Evolutionary conservation across 2,113 vertebrate genomes (phyloP).

Genomic region (Chauna torquata): DNA sequence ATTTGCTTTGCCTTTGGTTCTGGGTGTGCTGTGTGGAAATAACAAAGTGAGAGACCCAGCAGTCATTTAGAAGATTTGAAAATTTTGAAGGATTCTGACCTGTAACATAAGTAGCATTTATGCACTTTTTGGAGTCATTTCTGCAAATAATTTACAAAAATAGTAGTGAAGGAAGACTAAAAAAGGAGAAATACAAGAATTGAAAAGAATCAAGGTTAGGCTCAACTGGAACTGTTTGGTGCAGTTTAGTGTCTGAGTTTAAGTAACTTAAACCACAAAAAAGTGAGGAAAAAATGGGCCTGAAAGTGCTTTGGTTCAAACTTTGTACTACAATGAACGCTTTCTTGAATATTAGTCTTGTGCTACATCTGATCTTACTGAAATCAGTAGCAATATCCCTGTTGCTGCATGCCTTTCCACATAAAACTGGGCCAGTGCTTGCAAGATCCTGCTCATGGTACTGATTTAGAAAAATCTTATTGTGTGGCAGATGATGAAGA

Average conservation of each 20-base stretch:
- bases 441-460: neutral
- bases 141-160: conserved; percentile 31
- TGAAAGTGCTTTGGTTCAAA: neutral
- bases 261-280: conserved; percentile 33
- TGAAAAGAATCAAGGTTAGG: neutral
- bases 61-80: neutral
- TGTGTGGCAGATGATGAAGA: neutral
- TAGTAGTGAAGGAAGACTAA: conserved; percentile 39
- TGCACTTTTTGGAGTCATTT: neutral
- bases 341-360: neutral
- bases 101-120: neutral
- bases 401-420: neutral
- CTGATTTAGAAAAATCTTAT: neutral
- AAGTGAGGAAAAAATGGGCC: neutral
- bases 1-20: neutral
- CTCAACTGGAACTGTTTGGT: neutral
- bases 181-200: neutral
- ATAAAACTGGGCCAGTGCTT: neutral
- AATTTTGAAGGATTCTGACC: neutral
- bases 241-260: neutral
- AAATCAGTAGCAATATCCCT: neutral
- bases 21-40: neutral
- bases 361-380: neutral
- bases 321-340: neutral
- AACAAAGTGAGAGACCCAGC: neutral